Conservation (phyloP, 2,113 vertebrate species). For the Perca flavescens region DNA sequence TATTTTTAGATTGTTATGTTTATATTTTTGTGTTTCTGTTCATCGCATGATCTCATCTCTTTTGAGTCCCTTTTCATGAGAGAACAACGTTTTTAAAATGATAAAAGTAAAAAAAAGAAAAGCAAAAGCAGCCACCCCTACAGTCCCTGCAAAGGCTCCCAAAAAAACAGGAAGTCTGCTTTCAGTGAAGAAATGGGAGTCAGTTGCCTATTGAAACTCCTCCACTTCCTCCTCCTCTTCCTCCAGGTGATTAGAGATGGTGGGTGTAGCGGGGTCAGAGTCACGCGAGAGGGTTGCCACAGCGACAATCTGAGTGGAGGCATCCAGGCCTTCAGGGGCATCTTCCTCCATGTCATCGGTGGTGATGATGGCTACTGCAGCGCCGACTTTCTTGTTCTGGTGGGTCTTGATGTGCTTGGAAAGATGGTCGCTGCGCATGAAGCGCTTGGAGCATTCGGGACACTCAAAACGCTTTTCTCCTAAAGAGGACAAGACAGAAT, state of each 20-base stretch:
- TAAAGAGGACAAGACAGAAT: constrained; percentile 55
- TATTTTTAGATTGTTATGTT: constrained; percentile 69
- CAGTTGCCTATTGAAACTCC: constrained; percentile 79
- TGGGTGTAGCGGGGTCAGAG: constrained; percentile 96
- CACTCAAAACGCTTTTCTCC: constrained; percentile 99
- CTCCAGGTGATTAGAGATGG: constrained; percentile 95
- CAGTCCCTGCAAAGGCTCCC: constrained; percentile 61
- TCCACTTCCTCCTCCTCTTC: constrained; percentile 84
- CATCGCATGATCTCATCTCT: constrained; percentile 58
- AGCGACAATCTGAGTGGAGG: constrained; percentile 95
- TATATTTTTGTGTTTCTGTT: constrained; percentile 72
- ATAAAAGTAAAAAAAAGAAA: constrained; percentile 11
- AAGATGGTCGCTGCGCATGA: constrained; percentile 99
- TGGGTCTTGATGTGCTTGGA: constrained; percentile 99
- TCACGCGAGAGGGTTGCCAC: constrained; percentile 96
- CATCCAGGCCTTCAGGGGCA: constrained; percentile 91
- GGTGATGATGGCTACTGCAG: constrained; percentile 96
- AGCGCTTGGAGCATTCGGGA: constrained; percentile 97
- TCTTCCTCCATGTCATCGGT: constrained; percentile 97
- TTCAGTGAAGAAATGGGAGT: constrained; percentile 82
- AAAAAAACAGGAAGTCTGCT: constrained; percentile 66
- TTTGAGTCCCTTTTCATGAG: constrained; percentile 81
- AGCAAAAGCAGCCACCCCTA: constrained; percentile 33
- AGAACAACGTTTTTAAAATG: constrained; percentile 48
- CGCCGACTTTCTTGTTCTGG: constrained; percentile 97